Percentiles rank a stretch among this genome's conserved stretches.
phyloP scores from a whole-genome alignment of 1,140 invertebrate genomes.

The Ceratosolen fusciceps region DNA sequence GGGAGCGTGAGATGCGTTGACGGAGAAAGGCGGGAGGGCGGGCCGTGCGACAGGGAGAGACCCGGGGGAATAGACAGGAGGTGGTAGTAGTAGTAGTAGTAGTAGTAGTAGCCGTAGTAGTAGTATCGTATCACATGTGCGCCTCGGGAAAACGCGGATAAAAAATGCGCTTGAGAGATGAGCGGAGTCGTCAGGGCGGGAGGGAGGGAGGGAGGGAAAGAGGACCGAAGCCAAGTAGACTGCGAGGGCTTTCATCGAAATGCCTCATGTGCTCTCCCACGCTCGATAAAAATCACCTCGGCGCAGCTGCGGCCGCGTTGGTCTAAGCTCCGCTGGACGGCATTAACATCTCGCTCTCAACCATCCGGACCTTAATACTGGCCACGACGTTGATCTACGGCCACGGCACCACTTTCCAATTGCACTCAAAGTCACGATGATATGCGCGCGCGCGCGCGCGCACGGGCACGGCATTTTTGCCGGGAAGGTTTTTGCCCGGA shows the following conservation, averaged over 20 bases:
- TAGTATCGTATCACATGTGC: slow-evolving; percentile 26
- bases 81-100: neutral
- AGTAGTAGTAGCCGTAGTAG: neutral
- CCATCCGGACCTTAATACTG: neutral
- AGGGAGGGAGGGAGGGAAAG: too few relatives aligned
- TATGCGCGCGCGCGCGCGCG: neutral
- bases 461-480: neutral
- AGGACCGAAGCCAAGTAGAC: neutral
- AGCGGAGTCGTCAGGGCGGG: too few relatives aligned
- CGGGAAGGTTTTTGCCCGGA: neutral
- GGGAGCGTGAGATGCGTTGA: too few relatives aligned
- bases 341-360: slow-evolving; percentile 2
- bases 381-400: neutral
- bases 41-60: neutral
- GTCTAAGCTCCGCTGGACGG: neutral
- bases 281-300: slow-evolving; percentile 60
- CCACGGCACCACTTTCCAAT: slow-evolving; percentile 13
- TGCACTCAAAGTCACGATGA: slow-evolving; percentile 14
- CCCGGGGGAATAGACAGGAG: neutral
- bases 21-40: too few relatives aligned
- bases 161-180: too few relatives aligned
- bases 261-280: slow-evolving; percentile 54
- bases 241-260: slow-evolving; percentile 43
- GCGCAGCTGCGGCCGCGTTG: slow-evolving; percentile 53
- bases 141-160: slow-evolving; percentile 34